phyloP scores from a whole-genome alignment of 1,140 invertebrate genomes.

The Mylabris phalerata region DNA sequence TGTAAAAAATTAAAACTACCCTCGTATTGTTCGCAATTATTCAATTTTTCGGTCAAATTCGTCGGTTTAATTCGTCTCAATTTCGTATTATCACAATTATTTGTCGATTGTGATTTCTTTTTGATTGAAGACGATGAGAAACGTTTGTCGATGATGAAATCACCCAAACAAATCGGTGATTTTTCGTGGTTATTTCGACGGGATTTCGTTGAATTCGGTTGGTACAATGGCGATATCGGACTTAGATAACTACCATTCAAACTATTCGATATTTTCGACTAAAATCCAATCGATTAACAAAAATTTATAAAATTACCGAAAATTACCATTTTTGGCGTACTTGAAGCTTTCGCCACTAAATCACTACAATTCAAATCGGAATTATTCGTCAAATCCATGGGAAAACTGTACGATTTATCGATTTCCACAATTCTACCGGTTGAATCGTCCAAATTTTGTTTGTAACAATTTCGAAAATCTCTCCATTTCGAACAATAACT shows the following conservation, averaged over 20 bases:
- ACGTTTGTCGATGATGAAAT: constrained; percentile 31
- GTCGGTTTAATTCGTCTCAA: constrained; percentile 36
- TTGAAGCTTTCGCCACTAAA: not conserved
- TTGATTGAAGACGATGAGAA: constrained; percentile 6
- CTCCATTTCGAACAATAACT: not conserved
- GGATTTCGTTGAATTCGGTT: constrained; percentile 8
- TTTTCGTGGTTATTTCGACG: constrained; percentile 11
- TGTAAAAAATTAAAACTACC: constrained; percentile 36
- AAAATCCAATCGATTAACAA: not conserved
- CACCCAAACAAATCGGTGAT: constrained; percentile 31
- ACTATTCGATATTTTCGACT: not conserved
- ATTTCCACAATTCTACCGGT: not conserved
- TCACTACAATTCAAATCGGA: not conserved
- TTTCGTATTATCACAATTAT: not conserved
- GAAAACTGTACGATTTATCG: constrained; percentile 6
- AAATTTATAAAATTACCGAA: not conserved
- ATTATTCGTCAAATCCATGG: constrained; percentile 8
- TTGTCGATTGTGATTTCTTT: constrained; percentile 24
- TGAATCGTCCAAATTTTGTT: constrained; percentile 3
- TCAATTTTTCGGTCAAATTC: constrained; percentile 23
- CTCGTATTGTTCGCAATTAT: constrained; percentile 13
- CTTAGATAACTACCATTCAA: constrained; percentile 17
- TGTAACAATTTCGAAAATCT: not conserved
- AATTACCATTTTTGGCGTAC: constrained; percentile 22
- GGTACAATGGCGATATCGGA: constrained; percentile 33